Base-by-base conservation (phyloP, 2,797 vertebrate genomes). In the Remorina albescens region DNA sequence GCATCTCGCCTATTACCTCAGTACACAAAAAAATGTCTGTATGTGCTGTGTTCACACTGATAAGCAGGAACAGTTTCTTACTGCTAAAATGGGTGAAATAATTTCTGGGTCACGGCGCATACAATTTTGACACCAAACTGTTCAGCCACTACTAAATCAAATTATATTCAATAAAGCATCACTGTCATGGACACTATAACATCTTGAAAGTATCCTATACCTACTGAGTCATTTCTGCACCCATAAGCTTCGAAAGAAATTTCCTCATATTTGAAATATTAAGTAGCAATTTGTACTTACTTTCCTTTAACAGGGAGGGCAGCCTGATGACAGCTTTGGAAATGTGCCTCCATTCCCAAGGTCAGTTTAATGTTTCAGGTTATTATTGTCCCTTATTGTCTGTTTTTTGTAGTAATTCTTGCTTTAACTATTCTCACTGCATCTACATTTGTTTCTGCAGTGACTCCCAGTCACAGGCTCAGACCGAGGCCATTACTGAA, bases 401-500 rank as follows among this genome's bases (percentile, higher is more conserved):
- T 44, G 0, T 37, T 26, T 23, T 13, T 23, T 50, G 16, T 13
- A 54, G 2, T 21, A 12, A 21, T 4, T 32, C 15, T 34, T 44
- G 0, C 37, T 19, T 46, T 13, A 15, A 19, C 5, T n/a, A 0
- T 2, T 58, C 50, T 51, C 4, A 26, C n/a, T 54, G 11, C 15
- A 16, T 61, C 18, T 60, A 1, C 25, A 1, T 81, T 9, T 81
- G 18, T 80, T 8, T 92, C 78, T 92, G 89, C 68, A 91, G 91
- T 47, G 94, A 96, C 37, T 68, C 94, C 0, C 96, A 98, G 90
- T 75, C 90, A 19, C 97, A 98, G 76, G 85, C 93, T 37, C 95
- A 97, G 84, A 83, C 94, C 73, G 96, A 97, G 44, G 95, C 95
- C 77, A 96, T 99, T 84, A 98, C 96, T 51, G 96, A 98, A 78